A percentile compares a stretch with the other conserved stretches of the same genome.
Evolutionary conservation across 53 echinoderm and acorn worm species (phyloP).

Genomic region (Arbacia lixula): DNA sequence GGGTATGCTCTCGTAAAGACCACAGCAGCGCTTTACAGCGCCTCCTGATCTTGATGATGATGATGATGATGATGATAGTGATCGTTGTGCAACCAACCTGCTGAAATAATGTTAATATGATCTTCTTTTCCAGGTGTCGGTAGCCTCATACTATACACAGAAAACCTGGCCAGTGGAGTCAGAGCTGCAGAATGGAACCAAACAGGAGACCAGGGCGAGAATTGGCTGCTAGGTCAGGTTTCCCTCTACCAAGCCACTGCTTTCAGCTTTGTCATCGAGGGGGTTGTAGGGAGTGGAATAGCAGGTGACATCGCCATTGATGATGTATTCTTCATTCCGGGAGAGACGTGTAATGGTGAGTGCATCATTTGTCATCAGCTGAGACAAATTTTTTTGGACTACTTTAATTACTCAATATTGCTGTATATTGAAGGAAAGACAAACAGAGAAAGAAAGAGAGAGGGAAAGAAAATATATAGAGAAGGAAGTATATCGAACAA

Average conservation of each 20-base stretch:
- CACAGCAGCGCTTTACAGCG: no score
- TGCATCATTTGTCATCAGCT: not conserved
- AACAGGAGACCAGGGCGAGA: conserved; percentile 27
- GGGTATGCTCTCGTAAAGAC: no score
- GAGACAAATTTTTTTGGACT: not conserved
- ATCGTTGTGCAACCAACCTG: no score
- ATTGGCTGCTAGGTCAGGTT: conserved; percentile 21
- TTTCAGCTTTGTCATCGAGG: conserved; percentile 31
- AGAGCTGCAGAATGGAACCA: conserved; percentile 5
- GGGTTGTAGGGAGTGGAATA: not conserved
- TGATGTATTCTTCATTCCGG: conserved; percentile 11
- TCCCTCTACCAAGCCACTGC: not conserved
- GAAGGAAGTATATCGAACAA: no score
- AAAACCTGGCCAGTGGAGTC: not conserved
- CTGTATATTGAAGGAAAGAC: no score
- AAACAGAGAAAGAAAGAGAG: no score
- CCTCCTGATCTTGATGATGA: not conserved
- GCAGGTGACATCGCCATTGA: conserved; percentile 36
- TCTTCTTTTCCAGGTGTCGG: not conserved
- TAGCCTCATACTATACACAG: conserved; percentile 6
- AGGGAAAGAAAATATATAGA: no score
- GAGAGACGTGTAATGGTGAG: conserved; percentile 35
- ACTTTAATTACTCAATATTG: no score
- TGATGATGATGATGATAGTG: not conserved
- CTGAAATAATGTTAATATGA: not conserved